Conservation (phyloP, 35 echinoderm and acorn worm species). For the Patiria miniata region DNA sequence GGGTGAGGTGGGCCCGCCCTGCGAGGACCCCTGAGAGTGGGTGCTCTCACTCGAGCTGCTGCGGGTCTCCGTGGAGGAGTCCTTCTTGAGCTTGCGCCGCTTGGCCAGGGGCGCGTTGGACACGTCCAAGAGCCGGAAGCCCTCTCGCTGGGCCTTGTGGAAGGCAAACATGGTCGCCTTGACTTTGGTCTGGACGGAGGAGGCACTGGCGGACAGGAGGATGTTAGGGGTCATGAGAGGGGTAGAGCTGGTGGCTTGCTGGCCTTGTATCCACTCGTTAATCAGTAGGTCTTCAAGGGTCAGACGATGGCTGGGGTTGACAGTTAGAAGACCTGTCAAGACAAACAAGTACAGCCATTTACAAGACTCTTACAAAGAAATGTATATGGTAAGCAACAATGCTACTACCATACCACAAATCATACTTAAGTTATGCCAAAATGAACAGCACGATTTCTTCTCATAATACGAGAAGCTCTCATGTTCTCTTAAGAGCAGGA, state of each 20-base stretch:
- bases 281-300: slow-evolving; percentile 73
- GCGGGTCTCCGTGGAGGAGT: slow-evolving; percentile 86
- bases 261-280: slow-evolving; percentile 96
- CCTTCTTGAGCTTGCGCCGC: slow-evolving; percentile 90
- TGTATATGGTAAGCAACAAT: too few relatives aligned
- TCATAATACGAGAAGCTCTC: too few relatives aligned
- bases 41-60: slow-evolving; percentile 84
- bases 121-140: slow-evolving; percentile 94
- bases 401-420: not conserved
- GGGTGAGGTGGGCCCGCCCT: slow-evolving; percentile 62
- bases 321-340: slow-evolving; percentile 68
- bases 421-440: not conserved
- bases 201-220: slow-evolving; percentile 58
- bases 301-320: slow-evolving; percentile 56
- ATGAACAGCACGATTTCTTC: too few relatives aligned
- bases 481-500: too few relatives aligned
- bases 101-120: slow-evolving; percentile 94
- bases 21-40: slow-evolving; percentile 67
- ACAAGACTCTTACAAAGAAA: too few relatives aligned
- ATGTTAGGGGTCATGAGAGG: slow-evolving; percentile 96
- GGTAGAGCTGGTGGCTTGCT: slow-evolving; percentile 69
- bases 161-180: slow-evolving; percentile 99
- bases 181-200: slow-evolving; percentile 60
- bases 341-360: not conserved
- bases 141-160: slow-evolving; percentile 75